Percentiles rank a stretch among this genome's conserved stretches.
Evolutionary conservation across 2,888 invertebrate species (phyloP).

Genomic region (Chrysodeixis includens): DNA sequence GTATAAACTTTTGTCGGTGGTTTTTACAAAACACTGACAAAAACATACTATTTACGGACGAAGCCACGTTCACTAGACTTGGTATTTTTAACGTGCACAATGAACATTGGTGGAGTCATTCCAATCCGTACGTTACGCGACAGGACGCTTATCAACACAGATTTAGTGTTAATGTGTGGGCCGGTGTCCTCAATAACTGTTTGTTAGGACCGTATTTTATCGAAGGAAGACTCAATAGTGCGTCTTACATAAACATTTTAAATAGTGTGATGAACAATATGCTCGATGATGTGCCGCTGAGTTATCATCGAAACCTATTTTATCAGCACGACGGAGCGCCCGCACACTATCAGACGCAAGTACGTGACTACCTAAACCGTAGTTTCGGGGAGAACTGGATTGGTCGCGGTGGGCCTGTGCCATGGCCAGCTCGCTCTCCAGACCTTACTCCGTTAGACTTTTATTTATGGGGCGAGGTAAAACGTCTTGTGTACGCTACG

Average conservation of each 20-base stretch:
- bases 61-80: too few relatives aligned
- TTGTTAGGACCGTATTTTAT: too few relatives aligned
- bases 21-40: not conserved
- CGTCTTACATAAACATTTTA: not conserved
- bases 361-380: not conserved
- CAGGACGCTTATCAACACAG: constrained; percentile 6
- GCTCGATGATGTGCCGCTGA: not conserved
- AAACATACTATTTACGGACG: too few relatives aligned
- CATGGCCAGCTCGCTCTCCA: too few relatives aligned
- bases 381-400: not conserved
- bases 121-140: not conserved
- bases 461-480: constrained; percentile 36
- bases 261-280: not conserved
- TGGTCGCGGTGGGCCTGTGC: not conserved
- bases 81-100: too few relatives aligned
- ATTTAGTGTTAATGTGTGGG: not conserved
- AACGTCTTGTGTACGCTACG: constrained; percentile 16
- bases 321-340: not conserved
- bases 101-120: too few relatives aligned
- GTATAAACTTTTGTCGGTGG: constrained; percentile 2
- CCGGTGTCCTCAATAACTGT: not conserved
- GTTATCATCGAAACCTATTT: constrained; percentile 6
- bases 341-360: not conserved
- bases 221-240: too few relatives aligned
- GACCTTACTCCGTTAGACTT: constrained; percentile 9